Percentiles rank a stretch among this genome's conserved stretches.
phyloP scores from a whole-genome alignment of 2,797 vertebrate genomes.

The Philypnodon macrostomus region DNA sequence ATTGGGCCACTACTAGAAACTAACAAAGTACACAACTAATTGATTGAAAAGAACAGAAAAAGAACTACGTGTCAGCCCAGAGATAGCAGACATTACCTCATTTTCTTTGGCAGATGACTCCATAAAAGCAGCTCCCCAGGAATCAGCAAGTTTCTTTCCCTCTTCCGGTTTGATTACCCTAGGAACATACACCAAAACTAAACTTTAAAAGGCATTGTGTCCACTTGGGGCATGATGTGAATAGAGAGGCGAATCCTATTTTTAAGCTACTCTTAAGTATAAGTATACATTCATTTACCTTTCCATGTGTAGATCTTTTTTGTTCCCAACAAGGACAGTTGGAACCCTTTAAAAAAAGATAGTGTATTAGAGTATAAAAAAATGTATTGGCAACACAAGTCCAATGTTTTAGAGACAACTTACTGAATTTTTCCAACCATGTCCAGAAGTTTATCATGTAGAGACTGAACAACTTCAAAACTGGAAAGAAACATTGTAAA shows the following conservation, averaged over 20 bases:
- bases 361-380: no score
- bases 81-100: constrained; percentile 68
- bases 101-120: constrained; percentile 88
- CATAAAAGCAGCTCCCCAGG: constrained; percentile 85
- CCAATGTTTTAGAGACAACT: constrained; percentile 52
- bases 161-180: constrained; percentile 84
- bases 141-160: constrained; percentile 85
- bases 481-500: constrained; percentile 53
- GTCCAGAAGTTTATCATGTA: constrained; percentile 85
- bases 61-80: no score
- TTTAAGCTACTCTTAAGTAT: no score
- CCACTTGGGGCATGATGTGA: no score
- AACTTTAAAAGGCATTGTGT: no score
- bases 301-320: constrained; percentile 86
- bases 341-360: constrained; percentile 74
- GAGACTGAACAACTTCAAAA: constrained; percentile 86
- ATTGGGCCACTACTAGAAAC: no score
- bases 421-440: constrained; percentile 85
- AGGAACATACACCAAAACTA: constrained; percentile 11
- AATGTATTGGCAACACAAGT: constrained; percentile 5
- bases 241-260: no score
- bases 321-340: constrained; percentile 88
- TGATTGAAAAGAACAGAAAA: no score
- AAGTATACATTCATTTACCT: constrained; percentile 70
- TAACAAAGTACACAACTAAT: no score